A percentile compares a stretch with the other conserved stretches of the same genome.
phyloP scores from a whole-genome alignment of 2,888 invertebrate species.

The Rhopalosiphum nymphaeae region DNA sequence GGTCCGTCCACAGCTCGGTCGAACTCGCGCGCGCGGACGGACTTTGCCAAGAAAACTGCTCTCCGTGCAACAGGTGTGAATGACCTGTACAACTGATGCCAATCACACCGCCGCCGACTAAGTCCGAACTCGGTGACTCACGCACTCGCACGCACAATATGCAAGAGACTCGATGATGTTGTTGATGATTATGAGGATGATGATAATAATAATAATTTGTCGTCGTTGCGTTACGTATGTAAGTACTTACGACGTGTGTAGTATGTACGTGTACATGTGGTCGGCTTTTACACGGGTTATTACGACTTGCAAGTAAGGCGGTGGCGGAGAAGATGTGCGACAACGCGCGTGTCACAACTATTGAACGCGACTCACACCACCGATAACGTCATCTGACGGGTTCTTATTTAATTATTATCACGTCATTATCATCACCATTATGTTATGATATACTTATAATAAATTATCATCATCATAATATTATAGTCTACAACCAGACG shows the following conservation, averaged over 20 bases:
- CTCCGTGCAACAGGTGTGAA: slow-evolving; percentile 51
- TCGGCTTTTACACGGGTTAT: slow-evolving; percentile 32
- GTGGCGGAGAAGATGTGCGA: slow-evolving; percentile 16
- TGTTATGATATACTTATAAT: not conserved
- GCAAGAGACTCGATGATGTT: not conserved
- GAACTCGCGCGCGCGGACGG: slow-evolving; percentile 19
- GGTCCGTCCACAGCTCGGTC: slow-evolving; percentile 34
- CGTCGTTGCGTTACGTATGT: not conserved
- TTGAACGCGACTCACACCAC: not conserved
- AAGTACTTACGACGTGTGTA: slow-evolving; percentile 16
- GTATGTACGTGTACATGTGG: not conserved
- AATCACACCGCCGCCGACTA: slow-evolving; percentile 40
- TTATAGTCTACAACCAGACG: not conserved
- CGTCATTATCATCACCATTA: not conserved
- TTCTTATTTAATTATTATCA: slow-evolving; percentile 24
- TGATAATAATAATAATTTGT: slow-evolving; percentile 39
- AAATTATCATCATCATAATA: not conserved
- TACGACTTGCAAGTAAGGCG: not conserved
- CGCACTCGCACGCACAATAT: not conserved
- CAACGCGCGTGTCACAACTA: not conserved
- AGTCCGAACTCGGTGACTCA: slow-evolving; percentile 22
- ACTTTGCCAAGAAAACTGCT: not conserved
- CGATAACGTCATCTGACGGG: not conserved
- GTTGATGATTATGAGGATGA: not conserved
- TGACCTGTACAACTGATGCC: slow-evolving; percentile 56